Conservation (phyloP, 2,888 invertebrate species). For the Andrena praecox region DNA sequence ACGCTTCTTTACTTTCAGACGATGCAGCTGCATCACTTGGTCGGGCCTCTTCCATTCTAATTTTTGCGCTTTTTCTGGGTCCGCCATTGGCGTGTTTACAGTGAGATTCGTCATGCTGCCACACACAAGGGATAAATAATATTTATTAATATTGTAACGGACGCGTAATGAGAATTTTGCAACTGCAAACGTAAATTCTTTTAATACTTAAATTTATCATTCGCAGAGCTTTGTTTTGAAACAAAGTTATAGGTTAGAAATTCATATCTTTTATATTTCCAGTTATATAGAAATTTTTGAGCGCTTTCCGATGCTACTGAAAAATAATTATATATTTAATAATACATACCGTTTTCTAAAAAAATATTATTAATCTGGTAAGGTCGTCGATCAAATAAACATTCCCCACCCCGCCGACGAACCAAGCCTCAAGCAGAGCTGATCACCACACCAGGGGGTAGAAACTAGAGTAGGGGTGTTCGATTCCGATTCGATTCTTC, state of each 20-base stretch:
- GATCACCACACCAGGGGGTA: too few species aligned
- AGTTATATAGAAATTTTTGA: neutral
- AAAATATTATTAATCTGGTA: neutral
- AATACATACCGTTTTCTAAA: slow-evolving; percentile 43
- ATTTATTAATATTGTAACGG: neutral
- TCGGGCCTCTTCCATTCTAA: slow-evolving; percentile 86
- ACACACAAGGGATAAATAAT: slow-evolving; percentile 1
- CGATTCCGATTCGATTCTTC: too few species aligned
- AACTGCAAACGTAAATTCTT: neutral
- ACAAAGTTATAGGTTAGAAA: slow-evolving; percentile 27
- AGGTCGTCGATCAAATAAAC: slow-evolving; percentile 11
- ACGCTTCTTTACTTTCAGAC: slow-evolving; percentile 91
- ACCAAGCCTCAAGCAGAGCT: neutral
- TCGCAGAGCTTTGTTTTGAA: neutral
- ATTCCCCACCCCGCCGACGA: neutral
- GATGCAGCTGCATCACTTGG: slow-evolving; percentile 90
- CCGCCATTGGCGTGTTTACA: slow-evolving; percentile 52
- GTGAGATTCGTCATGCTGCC: slow-evolving; percentile 32
- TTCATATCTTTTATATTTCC: neutral
- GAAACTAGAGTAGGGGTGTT: too few species aligned
- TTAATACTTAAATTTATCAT: neutral
- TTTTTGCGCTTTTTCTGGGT: slow-evolving; percentile 49
- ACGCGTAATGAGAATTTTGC: neutral
- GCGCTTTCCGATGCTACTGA: neutral
- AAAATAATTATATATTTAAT: neutral